Evolutionary conservation across 2,797 vertebrate species (phyloP).

Genomic region (Rhincodon typus): DNA sequence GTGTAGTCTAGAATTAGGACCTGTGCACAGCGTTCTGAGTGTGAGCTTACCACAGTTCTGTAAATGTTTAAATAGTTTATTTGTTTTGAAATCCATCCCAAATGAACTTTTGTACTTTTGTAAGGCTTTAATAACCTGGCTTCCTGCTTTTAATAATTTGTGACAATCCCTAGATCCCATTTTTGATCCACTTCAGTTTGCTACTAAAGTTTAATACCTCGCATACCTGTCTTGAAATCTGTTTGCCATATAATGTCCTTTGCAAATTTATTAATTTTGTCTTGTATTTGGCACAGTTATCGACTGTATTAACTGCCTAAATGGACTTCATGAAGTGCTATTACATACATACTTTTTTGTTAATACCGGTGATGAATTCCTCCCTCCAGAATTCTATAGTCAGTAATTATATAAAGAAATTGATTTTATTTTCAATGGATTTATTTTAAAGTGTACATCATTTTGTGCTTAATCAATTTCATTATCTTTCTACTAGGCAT

Average conservation of each 20-base stretch:
- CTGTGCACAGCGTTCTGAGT: not conserved
- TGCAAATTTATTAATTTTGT: not conserved
- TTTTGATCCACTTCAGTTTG: not conserved
- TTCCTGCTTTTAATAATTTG: not conserved
- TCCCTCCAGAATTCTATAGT: not conserved
- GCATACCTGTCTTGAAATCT: not conserved
- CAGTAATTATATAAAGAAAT: not conserved
- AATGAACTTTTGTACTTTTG: not conserved
- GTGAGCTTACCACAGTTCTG: not conserved
- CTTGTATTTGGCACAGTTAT: not conserved
- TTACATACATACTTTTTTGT: not conserved
- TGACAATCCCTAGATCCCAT: not conserved
- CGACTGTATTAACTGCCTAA: not conserved
- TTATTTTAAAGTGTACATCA: not conserved
- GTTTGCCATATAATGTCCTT: not conserved
- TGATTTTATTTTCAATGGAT: too few relatives aligned
- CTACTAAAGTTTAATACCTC: not conserved
- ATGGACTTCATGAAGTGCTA: not conserved
- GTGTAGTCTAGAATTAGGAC: not conserved
- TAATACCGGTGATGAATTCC: not conserved
- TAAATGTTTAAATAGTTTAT: not conserved
- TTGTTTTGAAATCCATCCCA: not conserved
- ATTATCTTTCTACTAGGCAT: conserved; percentile 64
- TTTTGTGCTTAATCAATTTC: not conserved
- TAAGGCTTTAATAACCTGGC: not conserved